Conservation (phyloP, 2,797 vertebrate species). For the Ceyx erithaca region DNA sequence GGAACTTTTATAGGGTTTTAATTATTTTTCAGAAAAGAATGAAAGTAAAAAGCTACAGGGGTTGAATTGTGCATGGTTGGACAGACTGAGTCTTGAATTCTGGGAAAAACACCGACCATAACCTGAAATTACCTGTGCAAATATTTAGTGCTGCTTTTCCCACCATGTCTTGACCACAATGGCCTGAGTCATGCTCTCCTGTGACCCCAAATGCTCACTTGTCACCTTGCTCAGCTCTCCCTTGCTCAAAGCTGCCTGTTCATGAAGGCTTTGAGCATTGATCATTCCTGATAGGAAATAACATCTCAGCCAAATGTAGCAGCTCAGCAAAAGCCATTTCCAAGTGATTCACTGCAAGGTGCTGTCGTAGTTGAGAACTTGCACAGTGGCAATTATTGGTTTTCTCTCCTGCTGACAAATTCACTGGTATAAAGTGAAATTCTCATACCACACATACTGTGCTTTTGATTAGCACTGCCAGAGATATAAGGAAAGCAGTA, state of each 20-base stretch:
- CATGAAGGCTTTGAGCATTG: not conserved
- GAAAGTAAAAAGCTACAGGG: not conserved
- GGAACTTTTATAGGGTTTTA: not conserved
- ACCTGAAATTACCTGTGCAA: not conserved
- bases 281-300: not conserved
- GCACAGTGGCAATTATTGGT: not conserved
- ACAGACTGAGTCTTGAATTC: not conserved
- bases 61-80: not conserved
- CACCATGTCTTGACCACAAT: fast-evolving
- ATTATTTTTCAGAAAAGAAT: not conserved
- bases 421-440: not conserved
- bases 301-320: fast-evolving
- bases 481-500: not conserved
- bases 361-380: not conserved
- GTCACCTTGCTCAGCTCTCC: not conserved
- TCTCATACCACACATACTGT: not conserved
- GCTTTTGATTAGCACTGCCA: not conserved
- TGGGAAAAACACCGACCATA: not conserved
- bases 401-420: not conserved
- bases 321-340: conserved; percentile 1
- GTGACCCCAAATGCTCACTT: fast-evolving
- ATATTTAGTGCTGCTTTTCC: not conserved
- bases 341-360: not conserved
- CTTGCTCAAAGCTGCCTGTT: not conserved
- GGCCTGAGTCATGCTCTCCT: fast-evolving